Evolutionary conservation across 2,888 invertebrate species (phyloP).

Genomic region (Chymomyza amoena): DNA sequence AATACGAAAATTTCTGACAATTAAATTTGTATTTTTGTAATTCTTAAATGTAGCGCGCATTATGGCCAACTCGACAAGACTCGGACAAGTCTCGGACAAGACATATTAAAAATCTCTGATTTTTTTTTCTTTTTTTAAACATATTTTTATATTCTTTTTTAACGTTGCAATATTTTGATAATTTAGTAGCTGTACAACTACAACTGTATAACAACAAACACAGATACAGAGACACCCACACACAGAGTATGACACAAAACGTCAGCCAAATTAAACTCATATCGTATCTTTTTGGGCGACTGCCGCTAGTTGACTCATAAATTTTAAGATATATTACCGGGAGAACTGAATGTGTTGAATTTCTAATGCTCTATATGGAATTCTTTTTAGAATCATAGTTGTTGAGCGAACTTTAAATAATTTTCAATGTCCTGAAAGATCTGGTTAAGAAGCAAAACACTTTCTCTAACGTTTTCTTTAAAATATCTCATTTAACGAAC

Average conservation of each 20-base stretch:
- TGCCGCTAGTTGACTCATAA: background rate
- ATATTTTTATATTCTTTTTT: constrained; percentile 31
- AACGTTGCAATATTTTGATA: constrained; percentile 63
- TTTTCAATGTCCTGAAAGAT: too few species aligned
- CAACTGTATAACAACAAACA: background rate
- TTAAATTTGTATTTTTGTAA: constrained; percentile 53
- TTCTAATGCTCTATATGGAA: background rate
- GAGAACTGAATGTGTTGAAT: background rate
- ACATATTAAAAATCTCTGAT: background rate
- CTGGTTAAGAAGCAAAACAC: too few species aligned
- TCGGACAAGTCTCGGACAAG: background rate
- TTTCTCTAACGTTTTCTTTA: too few species aligned
- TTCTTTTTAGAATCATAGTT: too few species aligned
- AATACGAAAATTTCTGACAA: constrained; percentile 28
- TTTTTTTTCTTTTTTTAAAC: background rate
- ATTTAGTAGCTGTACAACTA: constrained; percentile 46
- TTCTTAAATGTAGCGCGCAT: constrained; percentile 43
- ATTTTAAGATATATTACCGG: background rate
- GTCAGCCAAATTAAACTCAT: constrained; percentile 14
- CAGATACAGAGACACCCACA: constrained; percentile 46
- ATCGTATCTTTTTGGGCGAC: background rate
- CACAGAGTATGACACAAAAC: constrained; percentile 9
- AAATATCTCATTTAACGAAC: too few species aligned
- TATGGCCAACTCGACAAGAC: background rate
- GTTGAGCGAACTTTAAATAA: too few species aligned